phyloP scores from a whole-genome alignment of 1,140 invertebrate genomes.

The fruit fly (Drosophila melanogaster) region Release_6_plus_ISO1_MT NT_033779.5:8988001-8988500 shows the following conservation, averaged over 20 bases:
- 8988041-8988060: conserved; percentile 2
- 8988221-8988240: conserved; percentile 4
- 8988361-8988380: conserved; percentile 5
- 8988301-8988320: conserved; percentile 23
- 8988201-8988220: conserved; percentile 2
- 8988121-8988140: not conserved
- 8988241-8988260: not conserved
- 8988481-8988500: not conserved
- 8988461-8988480: not conserved
- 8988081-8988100: not conserved
- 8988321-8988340: not conserved
- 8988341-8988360: conserved; percentile 10
- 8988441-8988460: not conserved
- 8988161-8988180: conserved; percentile 13
- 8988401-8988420: not conserved
- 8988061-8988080: not conserved
- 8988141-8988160: not conserved
- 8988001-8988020: not conserved
- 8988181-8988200: conserved; percentile 3
- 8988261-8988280: conserved; percentile 21
- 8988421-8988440: conserved; percentile 1
- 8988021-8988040: conserved; percentile 11
- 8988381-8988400: conserved; percentile 3
- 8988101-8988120: not conserved
- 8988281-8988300: conserved; percentile 35